These are phyloP conservation scores for Heliconius hermathena DNA, from an alignment of 1,140 invertebrate species.

Conservation along the genomic window DNA sequence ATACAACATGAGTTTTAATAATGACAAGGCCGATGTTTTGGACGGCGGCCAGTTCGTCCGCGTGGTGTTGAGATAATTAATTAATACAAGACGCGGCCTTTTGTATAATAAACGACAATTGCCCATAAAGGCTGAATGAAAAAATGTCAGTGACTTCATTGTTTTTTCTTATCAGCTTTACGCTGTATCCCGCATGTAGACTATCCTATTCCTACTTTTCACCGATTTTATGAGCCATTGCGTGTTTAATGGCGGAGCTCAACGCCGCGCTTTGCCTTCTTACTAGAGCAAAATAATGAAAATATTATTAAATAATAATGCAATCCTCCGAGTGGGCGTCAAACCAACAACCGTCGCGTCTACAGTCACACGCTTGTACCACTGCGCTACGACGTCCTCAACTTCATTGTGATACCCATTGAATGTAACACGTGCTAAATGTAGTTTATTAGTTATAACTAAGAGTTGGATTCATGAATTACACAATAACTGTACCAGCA, in stretches of 20 bases:
- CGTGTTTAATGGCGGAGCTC: too few species aligned
- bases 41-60: slow-evolving; percentile 29
- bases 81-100: slow-evolving; percentile 48
- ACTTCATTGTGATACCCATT: not conserved
- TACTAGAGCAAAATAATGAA: too few species aligned
- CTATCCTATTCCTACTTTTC: too few species aligned
- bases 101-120: slow-evolving; percentile 39
- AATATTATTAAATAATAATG: too few species aligned
- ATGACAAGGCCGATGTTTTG: slow-evolving; percentile 37
- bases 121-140: slow-evolving; percentile 6
- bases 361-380: too few species aligned
- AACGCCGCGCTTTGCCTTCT: too few species aligned
- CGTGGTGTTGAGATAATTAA: slow-evolving; percentile 44
- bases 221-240: too few species aligned
- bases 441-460: not conserved
- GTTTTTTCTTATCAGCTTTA: too few species aligned
- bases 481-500: not conserved
- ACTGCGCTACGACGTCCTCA: too few species aligned
- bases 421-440: not conserved
- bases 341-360: too few species aligned
- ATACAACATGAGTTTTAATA: slow-evolving; percentile 31
- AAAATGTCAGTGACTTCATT: not conserved
- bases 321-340: too few species aligned
- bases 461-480: not conserved
- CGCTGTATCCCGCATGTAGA: too few species aligned